A percentile compares a stretch with the other conserved stretches of the same genome.
Conservation (phyloP, 1,140 invertebrate species). For the Dysdera silvatica region DNA sequence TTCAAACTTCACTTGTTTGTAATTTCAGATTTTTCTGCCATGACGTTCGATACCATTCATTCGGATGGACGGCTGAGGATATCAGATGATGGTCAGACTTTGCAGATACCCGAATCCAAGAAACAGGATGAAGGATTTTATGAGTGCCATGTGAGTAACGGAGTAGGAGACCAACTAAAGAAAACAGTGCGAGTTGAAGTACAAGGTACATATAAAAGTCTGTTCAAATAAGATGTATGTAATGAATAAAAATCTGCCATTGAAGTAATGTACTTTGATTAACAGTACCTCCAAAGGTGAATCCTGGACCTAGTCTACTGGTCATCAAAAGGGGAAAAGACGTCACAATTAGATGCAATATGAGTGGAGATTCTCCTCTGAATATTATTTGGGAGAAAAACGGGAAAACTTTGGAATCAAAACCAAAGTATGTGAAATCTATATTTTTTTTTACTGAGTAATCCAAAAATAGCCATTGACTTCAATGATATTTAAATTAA, state of each 20-base stretch:
- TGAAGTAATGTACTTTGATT: background rate
- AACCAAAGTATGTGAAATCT: conserved; percentile 10
- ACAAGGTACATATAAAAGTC: conserved; percentile 13
- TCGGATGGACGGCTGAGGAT: conserved; percentile 12
- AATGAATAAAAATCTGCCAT: too few species aligned
- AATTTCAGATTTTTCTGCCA: conserved; percentile 17
- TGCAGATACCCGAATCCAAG: conserved; percentile 16
- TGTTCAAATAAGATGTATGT: too few species aligned
- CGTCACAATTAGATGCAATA: conserved; percentile 20
- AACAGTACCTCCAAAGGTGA: conserved; percentile 18
- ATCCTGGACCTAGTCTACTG: background rate
- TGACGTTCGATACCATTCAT: conserved; percentile 20
- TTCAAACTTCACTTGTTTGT: too few species aligned
- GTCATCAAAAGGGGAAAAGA: conserved; percentile 21
- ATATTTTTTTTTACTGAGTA: background rate
- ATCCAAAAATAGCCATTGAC: too few species aligned
- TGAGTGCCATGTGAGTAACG: conserved; percentile 22
- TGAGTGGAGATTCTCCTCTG: conserved; percentile 19
- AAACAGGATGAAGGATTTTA: conserved; percentile 28
- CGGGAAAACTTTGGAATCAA: conserved; percentile 8
- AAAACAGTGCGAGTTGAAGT: conserved; percentile 24
- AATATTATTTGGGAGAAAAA: conserved; percentile 28
- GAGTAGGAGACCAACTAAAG: conserved; percentile 20
- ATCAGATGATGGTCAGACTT: conserved; percentile 15
- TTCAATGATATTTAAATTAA: background rate